Conservation (phyloP, 2,888 invertebrate genomes). For the Drosophila meridiana region DNA sequence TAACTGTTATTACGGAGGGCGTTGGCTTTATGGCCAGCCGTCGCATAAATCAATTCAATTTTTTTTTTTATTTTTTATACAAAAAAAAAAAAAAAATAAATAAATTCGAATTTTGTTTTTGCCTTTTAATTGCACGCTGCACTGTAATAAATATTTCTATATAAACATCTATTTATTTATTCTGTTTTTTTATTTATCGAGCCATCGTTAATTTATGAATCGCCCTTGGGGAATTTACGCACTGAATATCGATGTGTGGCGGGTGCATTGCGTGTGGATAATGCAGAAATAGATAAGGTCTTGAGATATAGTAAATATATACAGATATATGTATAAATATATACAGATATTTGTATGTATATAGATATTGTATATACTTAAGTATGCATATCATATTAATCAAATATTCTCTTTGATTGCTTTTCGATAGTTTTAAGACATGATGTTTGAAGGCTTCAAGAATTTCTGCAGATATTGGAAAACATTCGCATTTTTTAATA, state of each 20-base stretch:
- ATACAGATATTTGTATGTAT: no score
- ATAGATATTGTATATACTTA: no score
- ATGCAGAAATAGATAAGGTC: neutral
- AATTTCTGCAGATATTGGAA: no score
- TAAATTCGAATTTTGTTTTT: conserved; percentile 33
- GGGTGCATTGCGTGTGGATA: neutral
- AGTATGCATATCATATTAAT: no score
- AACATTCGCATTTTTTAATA: no score
- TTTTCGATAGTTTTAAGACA: no score
- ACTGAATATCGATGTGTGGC: neutral
- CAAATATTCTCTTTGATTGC: no score
- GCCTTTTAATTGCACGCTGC: conserved; percentile 66
- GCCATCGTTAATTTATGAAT: neutral
- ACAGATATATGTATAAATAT: neutral
- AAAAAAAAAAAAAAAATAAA: conserved; percentile 12
- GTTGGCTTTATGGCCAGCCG: conserved; percentile 52
- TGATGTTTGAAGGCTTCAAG: no score
- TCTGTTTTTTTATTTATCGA: neutral
- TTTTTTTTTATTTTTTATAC: conserved; percentile 53
- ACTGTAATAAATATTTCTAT: conserved; percentile 55
- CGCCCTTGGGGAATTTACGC: conserved; percentile 5
- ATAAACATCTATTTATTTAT: conserved; percentile 29
- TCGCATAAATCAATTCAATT: conserved; percentile 76
- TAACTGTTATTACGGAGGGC: conserved; percentile 54
- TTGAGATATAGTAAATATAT: neutral